Evolutionary conservation across 1,140 invertebrate species (phyloP), one percentile per base, ranked within the genome.

Genomic region (Berghia stephanieae): DNA sequence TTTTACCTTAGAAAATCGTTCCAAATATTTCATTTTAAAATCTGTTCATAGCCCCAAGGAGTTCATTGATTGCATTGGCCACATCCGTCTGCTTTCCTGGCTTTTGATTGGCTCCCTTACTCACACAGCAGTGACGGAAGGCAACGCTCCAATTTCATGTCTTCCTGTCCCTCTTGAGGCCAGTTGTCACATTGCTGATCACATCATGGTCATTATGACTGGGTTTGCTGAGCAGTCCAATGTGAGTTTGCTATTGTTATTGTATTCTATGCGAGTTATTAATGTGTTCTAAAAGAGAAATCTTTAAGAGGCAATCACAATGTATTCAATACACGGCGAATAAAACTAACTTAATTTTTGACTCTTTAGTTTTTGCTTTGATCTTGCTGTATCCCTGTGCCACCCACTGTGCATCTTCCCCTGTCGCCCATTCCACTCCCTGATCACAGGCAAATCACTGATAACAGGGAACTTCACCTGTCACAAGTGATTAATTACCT

Each of bases 201-300:
- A 99, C 87, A 94, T 99, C 77, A 96, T 99, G 92, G 92, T 93
- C 73, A 94, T 96, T 36, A 93, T 99, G 89, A 94, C 96, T 24
- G 97, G 96, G 16, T 99, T 99, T 92, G 96, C 96, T 46, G 98
- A 99, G 89, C 96, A 98, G 86, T 94, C 94, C 5, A 98, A 97
- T 90, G 91, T 91, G 83, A 81, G 79, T 69, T 10, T 1, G n/a
- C 74, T 78, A 18, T 24, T 79, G 1, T 49, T n/a, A 13, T 34
- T 21, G 31, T 27, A 76, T 24, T 55, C 10, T 16, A 36, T 36
- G 0, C 8, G 10, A 16, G n/a, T 24, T 73, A 66, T n/a, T n/a
- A n/a, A n/a, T n/a, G n/a, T n/a, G n/a, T n/a, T n/a, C n/a, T n/a
- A n/a, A n/a, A n/a, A n/a, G n/a, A n/a, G n/a, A n/a, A n/a, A n/a